Evolutionary conservation across 2,113 vertebrate species (phyloP).

Genomic region (Sclerurus mexicanus): DNA sequence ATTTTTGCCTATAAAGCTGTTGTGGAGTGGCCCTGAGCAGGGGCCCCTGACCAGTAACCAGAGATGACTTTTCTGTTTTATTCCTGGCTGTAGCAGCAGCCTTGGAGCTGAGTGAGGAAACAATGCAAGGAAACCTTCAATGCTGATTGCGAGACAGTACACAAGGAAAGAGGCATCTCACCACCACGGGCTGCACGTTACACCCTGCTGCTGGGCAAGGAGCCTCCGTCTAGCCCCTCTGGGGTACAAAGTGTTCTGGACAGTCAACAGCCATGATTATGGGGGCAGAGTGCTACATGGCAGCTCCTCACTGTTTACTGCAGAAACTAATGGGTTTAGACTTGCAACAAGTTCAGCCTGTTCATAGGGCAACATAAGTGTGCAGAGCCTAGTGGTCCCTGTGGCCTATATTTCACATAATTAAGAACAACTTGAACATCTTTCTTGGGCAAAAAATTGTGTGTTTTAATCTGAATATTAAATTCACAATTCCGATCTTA

Average conservation of each 20-base stretch:
- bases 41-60: background rate
- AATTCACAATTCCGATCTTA: background rate
- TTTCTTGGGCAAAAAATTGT: background rate
- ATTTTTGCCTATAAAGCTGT: background rate
- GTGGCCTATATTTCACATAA: background rate
- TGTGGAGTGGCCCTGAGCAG: background rate
- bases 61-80: background rate
- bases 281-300: background rate
- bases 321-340: background rate
- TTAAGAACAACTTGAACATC: background rate
- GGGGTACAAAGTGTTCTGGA: background rate
- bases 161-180: background rate
- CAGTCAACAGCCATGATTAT: background rate
- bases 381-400: background rate
- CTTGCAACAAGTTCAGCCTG: background rate
- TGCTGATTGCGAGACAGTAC: background rate
- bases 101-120: background rate
- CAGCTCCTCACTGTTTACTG: background rate
- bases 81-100: background rate
- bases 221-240: background rate
- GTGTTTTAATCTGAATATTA: background rate
- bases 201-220: background rate
- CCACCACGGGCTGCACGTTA: fast-evolving
- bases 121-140: background rate
- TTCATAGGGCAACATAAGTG: background rate